A percentile compares a stretch with the other conserved stretches of the same genome.
Evolutionary conservation across 2,888 invertebrate genomes (phyloP).

Genomic region (Pyralis farinalis): DNA sequence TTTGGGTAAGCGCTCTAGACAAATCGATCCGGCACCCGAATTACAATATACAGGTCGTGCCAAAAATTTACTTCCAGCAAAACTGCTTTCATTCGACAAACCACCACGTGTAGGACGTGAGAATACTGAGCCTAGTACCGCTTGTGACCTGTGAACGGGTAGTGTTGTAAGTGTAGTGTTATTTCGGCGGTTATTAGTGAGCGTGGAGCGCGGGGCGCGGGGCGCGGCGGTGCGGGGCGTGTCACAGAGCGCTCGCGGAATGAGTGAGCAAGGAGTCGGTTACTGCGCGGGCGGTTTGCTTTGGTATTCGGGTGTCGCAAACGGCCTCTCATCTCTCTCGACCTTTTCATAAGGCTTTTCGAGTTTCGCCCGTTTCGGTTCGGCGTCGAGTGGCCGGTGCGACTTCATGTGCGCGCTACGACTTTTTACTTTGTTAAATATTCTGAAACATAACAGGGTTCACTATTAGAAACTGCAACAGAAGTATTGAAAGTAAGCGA

Average conservation of each 20-base stretch:
- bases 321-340: conserved; percentile 72
- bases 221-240: not conserved
- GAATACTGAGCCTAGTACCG: no score
- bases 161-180: not conserved
- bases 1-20: no score
- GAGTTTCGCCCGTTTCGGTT: conserved; percentile 85
- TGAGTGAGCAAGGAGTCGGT: conserved; percentile 37
- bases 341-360: conserved; percentile 82
- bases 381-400: conserved; percentile 94
- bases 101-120: no score
- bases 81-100: no score
- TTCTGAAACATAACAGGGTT: conserved; percentile 86
- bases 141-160: no score
- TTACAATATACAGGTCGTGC: no score
- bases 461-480: conserved; percentile 67
- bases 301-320: conserved; percentile 65
- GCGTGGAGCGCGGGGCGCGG: not conserved
- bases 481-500: conserved; percentile 27
- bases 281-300: conserved; percentile 60
- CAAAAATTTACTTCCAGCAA: no score
- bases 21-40: no score
- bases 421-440: conserved; percentile 98
- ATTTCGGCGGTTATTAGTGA: conserved; percentile 3
- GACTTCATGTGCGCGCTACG: conserved; percentile 99
- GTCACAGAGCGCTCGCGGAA: conserved; percentile 30